phyloP scores from a whole-genome alignment of 2,113 vertebrate species.

The Oplegnathus fasciatus region DNA sequence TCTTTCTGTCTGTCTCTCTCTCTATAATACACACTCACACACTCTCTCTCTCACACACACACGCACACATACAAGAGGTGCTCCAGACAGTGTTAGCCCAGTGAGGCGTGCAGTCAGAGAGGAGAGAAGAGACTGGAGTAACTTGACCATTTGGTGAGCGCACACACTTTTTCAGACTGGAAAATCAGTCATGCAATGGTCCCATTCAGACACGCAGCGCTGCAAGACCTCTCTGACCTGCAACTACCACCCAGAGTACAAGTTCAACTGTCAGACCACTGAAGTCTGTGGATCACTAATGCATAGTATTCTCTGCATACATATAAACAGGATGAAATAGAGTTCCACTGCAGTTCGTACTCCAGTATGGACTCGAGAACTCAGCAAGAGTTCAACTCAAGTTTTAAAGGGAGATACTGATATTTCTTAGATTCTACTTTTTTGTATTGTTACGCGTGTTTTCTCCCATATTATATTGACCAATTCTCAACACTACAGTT shows the following conservation, averaged over 20 bases:
- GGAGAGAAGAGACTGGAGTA: constrained; percentile 62
- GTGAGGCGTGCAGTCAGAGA: constrained; percentile 72
- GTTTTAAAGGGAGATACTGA: neutral
- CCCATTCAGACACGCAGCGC: constrained; percentile 54
- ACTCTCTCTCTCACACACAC: constrained; percentile 10
- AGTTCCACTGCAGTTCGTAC: constrained; percentile 4
- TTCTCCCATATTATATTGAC: neutral
- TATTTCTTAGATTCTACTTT: neutral
- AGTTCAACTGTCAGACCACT: constrained; percentile 44
- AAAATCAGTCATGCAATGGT: constrained; percentile 70
- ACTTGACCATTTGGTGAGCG: constrained; percentile 60
- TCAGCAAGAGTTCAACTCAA: constrained; percentile 30
- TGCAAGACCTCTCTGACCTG: constrained; percentile 51
- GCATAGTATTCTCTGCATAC: neutral
- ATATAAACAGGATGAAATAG: neutral
- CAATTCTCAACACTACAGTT: neutral
- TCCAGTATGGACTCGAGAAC: neutral
- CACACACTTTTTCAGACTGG: constrained; percentile 53
- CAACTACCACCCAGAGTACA: constrained; percentile 29
- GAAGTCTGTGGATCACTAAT: constrained; percentile 8
- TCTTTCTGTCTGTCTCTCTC: constrained; percentile 70
- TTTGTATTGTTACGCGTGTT: neutral
- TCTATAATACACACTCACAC: constrained; percentile 20
- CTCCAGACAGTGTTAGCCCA: constrained; percentile 78
- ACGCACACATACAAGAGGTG: constrained; percentile 63